Base-by-base conservation (phyloP, 2,888 invertebrate species). In the Melanchra persicariae region DNA sequence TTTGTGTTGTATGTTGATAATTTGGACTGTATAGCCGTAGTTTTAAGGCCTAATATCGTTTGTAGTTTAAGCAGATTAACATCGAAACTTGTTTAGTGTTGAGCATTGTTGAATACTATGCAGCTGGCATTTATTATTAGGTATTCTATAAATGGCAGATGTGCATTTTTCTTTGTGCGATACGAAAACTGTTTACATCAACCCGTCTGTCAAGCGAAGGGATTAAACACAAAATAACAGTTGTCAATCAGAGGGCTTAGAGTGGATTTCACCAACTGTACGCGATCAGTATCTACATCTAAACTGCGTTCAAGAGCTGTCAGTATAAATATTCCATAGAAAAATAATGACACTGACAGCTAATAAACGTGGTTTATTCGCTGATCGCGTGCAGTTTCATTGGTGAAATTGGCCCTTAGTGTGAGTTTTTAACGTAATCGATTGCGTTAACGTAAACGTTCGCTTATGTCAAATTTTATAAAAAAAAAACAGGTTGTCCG, bases 121-220 rank as follows among this genome's bases (percentile, higher is more conserved):
- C 69, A 70, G 60, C 60, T 52, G 59, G n/a, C 24, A n/a, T 8
- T 19, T 47, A 19, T 19, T 37, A 22, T 47, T 22, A 37, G n/a
- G 24, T 58, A 22, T 52, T 51, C 22, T 43, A 30, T 69, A 26
- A 26, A 45, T 26, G n/a, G n/a, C 70, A 70, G 51, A 52, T 52
- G 61, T 45, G 24, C 26, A 24, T 26, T 70, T 60, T 52, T n/a
- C 67, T 47, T 47, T 57, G 34, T 34, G 7, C 7, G 45, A 19
- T 10, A 37, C 5, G n/a, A 34, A 45, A 45, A 7, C 45, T 45
- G 15, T 43, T 26, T 24, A 54, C 9, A 54, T 24, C 12, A 24
- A 65, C 24, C 43, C 4, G 8, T 54, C n/a, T 40, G 19, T 10
- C 12, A 9, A 43, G 19, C 7, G 15, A 30, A 30, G 10, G 19